A percentile compares a stretch with the other conserved stretches of the same genome.
Conservation (phyloP, 2,113 vertebrate species). For the Pluvialis apricaria region DNA sequence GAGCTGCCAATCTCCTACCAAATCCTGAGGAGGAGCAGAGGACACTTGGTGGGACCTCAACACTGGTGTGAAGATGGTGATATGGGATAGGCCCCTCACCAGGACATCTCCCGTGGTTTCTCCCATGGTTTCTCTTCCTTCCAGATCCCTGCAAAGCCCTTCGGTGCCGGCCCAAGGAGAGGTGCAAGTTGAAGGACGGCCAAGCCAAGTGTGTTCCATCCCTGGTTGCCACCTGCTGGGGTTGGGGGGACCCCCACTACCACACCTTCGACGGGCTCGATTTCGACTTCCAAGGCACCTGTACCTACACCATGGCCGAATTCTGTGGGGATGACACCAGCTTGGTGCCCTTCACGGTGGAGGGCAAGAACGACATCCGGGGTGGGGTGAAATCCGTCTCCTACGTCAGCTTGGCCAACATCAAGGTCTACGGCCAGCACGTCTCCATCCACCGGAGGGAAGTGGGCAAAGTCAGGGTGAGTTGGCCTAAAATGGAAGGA, state of each 20-base stretch:
- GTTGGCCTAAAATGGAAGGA: neutral
- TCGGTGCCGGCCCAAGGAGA: slow-evolving; percentile 77
- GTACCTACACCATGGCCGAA: slow-evolving; percentile 73
- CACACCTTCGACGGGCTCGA: slow-evolving; percentile 67
- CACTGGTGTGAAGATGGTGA: neutral
- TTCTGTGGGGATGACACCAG: slow-evolving; percentile 48
- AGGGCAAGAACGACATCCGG: slow-evolving; percentile 79
- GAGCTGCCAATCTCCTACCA: neutral
- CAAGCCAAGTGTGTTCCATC: slow-evolving; percentile 72
- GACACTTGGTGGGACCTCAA: neutral
- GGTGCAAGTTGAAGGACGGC: slow-evolving; percentile 55
- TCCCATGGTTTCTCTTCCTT: neutral
- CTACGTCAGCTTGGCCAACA: slow-evolving; percentile 65
- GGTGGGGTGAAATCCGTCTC: slow-evolving; percentile 71
- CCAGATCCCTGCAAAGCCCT: slow-evolving; percentile 78
- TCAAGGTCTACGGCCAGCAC: slow-evolving; percentile 64
- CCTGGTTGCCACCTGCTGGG: slow-evolving; percentile 64
- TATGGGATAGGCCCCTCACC: neutral
- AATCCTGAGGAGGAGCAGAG: neutral
- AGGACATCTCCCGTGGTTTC: neutral
- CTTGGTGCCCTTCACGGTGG: slow-evolving; percentile 77
- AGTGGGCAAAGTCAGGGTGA: slow-evolving; percentile 76
- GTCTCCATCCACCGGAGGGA: slow-evolving; percentile 73
- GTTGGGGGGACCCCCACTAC: slow-evolving; percentile 77
- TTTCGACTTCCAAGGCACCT: slow-evolving; percentile 78